Evolutionary conservation across 2,113 vertebrate species (phyloP), one percentile per base, ranked within the genome.

Genomic region (Cyanoderma ruficeps): DNA sequence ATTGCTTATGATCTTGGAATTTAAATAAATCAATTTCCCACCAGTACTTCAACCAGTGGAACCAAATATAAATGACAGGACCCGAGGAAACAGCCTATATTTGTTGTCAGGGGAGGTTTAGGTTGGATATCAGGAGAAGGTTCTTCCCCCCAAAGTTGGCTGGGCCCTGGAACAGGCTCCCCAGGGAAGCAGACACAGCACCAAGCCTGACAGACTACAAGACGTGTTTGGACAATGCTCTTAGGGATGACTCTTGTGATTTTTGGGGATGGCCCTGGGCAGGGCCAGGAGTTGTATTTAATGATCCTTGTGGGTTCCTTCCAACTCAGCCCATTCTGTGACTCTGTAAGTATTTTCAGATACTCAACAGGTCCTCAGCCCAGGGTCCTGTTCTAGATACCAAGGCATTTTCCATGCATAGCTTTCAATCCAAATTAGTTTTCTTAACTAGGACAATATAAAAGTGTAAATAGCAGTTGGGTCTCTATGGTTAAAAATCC

Each of bases 11-110:
- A 74, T 37, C 65, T 70, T 6, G 35, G 30, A n/a, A 67, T 49
- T 87, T n/a, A 35, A 71, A 50, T 9, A 59, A 56, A 82, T 24
- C 19, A 0, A 52, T 44, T 71, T 88, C 15, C 33, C 31, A 71
- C 13, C 21, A 60, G 13, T 37, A 68, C 19, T 87, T 87, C 10
- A 86, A 83, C 6, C 2, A 2, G 33, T 19, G 3, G 23, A 86
- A 57, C 19, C 33, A 39, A 82, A 33, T 46, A 60, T 6, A 52
- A 77, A 37, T 8, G 7, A 60, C 6, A 52, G 27, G 12, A 69
- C 12, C 4, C 0, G 0, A 78, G 27, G 27, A 39, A 60, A 69
- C 6, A 12, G 55, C 28, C 55, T 69, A 15, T 39, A 46, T 13
- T 23, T 46, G 22, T 44, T 44, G 33, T 23, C 39, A 69, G 46